Percentiles rank a stretch among this genome's conserved stretches.
Conservation (phyloP, 1,140 invertebrate species). For the Papilio polytes region DNA sequence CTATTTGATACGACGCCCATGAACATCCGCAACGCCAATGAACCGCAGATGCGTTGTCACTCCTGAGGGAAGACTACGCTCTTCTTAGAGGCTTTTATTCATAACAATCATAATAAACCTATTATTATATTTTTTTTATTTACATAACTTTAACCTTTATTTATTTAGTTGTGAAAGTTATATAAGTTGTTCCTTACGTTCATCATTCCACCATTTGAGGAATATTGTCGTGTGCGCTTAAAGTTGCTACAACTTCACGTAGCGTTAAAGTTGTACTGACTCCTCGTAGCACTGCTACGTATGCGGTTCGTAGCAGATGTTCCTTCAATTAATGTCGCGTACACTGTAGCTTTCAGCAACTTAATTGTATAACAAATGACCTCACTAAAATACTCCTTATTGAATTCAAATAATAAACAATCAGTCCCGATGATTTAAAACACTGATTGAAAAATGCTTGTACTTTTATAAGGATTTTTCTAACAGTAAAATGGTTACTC, state of each 20-base stretch:
- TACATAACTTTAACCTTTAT: no score
- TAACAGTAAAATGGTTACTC: background rate
- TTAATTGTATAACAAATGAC: background rate
- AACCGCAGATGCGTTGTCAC: no score
- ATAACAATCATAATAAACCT: no score
- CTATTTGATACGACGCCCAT: no score
- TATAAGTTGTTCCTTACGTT: background rate
- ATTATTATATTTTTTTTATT: no score
- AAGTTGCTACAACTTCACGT: constrained; percentile 10
- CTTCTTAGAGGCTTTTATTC: no score
- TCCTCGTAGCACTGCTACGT: background rate
- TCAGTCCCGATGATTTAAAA: no score
- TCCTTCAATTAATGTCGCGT: background rate
- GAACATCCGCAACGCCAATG: no score
- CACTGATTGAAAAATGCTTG: no score
- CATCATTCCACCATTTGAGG: background rate
- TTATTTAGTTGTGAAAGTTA: background rate
- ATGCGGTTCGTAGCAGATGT: constrained; percentile 13
- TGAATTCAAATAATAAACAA: no score
- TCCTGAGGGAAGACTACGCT: no score
- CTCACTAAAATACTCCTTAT: background rate
- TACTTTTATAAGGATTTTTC: no score
- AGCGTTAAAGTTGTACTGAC: background rate
- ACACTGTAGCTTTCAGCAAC: background rate
- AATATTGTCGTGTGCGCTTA: constrained; percentile 8